These are phyloP conservation scores for Pipra filicauda DNA, from an alignment of 2,113 vertebrate genomes.

Conservation along the genomic window DNA sequence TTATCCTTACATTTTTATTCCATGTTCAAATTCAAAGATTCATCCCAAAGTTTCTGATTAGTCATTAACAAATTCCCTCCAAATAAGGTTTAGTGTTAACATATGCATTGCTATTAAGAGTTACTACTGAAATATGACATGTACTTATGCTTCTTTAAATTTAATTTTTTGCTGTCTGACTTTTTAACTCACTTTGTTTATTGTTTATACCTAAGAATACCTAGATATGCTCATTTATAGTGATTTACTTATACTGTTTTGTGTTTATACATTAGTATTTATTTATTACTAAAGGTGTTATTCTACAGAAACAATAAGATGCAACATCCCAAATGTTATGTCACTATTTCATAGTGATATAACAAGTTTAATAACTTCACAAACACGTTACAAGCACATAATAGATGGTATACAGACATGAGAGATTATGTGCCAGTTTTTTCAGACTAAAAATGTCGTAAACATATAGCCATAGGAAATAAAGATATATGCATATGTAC, in stretches of 20 bases:
- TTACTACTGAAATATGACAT: background rate
- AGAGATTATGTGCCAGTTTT: background rate
- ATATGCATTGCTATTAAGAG: background rate
- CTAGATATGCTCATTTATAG: background rate
- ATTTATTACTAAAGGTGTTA: background rate
- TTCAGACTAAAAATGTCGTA: background rate
- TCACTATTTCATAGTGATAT: background rate
- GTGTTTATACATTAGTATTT: background rate
- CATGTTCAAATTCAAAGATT: background rate
- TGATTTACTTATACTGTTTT: background rate
- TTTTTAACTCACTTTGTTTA: background rate
- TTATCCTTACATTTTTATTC: background rate
- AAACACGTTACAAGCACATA: background rate
- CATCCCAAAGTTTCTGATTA: background rate
- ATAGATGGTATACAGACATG: background rate
- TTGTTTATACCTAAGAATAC: background rate
- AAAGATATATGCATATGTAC: background rate
- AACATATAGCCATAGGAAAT: background rate
- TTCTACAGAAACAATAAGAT: background rate
- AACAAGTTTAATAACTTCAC: background rate
- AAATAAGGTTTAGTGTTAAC: background rate
- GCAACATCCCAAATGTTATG: background rate
- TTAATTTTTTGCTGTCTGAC: background rate
- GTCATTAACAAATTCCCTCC: background rate
- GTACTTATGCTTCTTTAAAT: background rate